Base-by-base conservation (phyloP, 2,888 invertebrate genomes). In the Ypsolopha sequella region DNA sequence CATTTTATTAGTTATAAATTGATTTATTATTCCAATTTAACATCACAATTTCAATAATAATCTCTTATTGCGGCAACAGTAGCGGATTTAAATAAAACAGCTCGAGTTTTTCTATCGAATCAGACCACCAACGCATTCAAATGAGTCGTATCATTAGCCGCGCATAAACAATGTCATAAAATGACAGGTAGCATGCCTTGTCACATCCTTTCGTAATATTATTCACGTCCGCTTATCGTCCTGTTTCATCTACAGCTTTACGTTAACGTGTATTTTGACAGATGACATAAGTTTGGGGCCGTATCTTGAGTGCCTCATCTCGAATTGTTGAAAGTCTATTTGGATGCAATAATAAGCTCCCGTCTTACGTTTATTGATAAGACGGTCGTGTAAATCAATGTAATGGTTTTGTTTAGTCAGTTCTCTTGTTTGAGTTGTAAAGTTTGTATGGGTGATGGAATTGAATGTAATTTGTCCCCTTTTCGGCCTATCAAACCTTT, bases 211-310 rank as follows among this genome's bases (percentile, higher is more conserved):
- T 65, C 60, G 70, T 71, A 65, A 67, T 74, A 75, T 70, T 76
- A 76, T 75, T 78, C 77, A 70, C 67, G 68, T 62, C 54, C 56
- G 56, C 61, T 64, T 73, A 76, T 77, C 74, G 53, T 52, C 51
- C 56, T 53, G 60, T 60, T 67, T 64, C 67, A 78, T 77, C 79
- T 68, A 62, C 64, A 65, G 71, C 77, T 80, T 24, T 24, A 24
- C 24, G 84, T 81, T 82, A 84, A 84, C 85, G 80, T 85, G 72
- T 84, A 82, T 85, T 86, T 86, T 86, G 86, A 85, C 85, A 85
- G 79, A 86, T 80, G 85, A 86, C 86, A 85, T 84, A 85, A 85
- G 77, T 85, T 85, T 76, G 76, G 73, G 71, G 74, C 74, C 74
- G 61, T 86, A 86, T 85, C 81, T 58, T 64, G 58, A 59, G 66